Conservation (phyloP, 2,113 vertebrate genomes). For the Tetrao urogallus region DNA sequence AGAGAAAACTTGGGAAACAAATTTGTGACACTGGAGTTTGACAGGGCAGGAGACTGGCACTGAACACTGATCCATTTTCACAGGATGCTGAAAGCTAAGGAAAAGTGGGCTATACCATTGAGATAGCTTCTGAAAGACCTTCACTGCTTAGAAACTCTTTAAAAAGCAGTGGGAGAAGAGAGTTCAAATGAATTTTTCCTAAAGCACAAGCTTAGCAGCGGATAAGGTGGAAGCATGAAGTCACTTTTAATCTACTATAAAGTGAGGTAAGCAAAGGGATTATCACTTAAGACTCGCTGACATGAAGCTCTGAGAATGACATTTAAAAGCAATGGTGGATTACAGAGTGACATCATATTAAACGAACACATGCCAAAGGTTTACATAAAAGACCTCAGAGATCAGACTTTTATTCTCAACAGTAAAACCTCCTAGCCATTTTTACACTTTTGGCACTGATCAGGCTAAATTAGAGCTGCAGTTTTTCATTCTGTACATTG, state of each 20-base stretch:
- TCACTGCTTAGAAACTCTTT: conserved; percentile 25
- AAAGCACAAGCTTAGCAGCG: conserved; percentile 44
- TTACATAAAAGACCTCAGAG: conserved; percentile 58
- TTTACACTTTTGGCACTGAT: not conserved
- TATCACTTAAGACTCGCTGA: conserved; percentile 67
- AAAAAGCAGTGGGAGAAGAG: conserved; percentile 41
- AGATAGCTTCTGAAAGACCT: conserved; percentile 27
- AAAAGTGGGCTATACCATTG: conserved; percentile 31
- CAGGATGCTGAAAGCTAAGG: conserved; percentile 17
- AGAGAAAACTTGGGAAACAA: conserved; percentile 25
- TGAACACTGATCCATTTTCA: conserved; percentile 28
- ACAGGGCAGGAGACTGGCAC: conserved; percentile 26
- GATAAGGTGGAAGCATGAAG: conserved; percentile 65
- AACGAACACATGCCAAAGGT: conserved; percentile 60
- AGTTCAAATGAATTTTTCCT: conserved; percentile 58
- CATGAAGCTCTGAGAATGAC: conserved; percentile 66
- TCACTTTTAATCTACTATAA: conserved; percentile 69
- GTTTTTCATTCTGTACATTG: conserved; percentile 1
- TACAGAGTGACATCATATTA: conserved; percentile 66
- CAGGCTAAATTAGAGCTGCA: not conserved
- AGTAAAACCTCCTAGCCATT: conserved; percentile 1
- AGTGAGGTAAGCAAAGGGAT: conserved; percentile 70
- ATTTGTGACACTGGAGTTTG: not conserved
- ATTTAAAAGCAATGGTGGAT: conserved; percentile 70
- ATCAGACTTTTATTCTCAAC: conserved; percentile 40